Evolutionary conservation across 2,888 invertebrate genomes (phyloP), one percentile per base, ranked within the genome.

Genomic region (Noctua pronuba): DNA sequence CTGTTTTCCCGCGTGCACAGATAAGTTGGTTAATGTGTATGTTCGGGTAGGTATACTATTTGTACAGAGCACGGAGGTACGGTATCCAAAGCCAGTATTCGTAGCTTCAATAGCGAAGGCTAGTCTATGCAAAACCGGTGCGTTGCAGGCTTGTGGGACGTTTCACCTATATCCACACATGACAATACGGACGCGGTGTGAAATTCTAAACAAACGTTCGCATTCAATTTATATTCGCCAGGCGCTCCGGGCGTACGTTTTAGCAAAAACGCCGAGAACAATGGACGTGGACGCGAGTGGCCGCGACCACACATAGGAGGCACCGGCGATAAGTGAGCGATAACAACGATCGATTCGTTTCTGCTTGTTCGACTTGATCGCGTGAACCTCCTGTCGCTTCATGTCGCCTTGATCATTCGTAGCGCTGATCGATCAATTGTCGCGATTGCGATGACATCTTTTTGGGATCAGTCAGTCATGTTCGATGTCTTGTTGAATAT

Each of bases 311-410:
- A 90, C 90, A 86, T 88, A 80, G 80, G 70, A 83, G 77, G 75
- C 88, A 84, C 80, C 80, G 79, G 75, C 68, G 80, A 73, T 68
- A 88, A 88, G 90, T 90, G 86, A 87, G 90, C 93, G 94, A 94
- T 94, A 94, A 94, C 90, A 91, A 84, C 92, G 93, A 94, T 94
- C 94, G 94, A 94, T 94, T 92, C 90, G 73, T 88, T 90, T 81
- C 73, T 79, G 77, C 84, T 88, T 80, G 88, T 84, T 81, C 77
- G 75, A 85, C 78, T 84, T 83, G 83, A 87, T 87, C 82, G 85
- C 72, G 73, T 79, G 78, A 79, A 92, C 90, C 93, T 93, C 90
- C 89, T 91, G 88, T 88, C 86, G 87, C 82, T 80, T 91, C 90
- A 92, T 94, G 92, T 89, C 79, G 88, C 90, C 93, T 92, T 94